phyloP scores from a whole-genome alignment of 2,888 invertebrate genomes.

The Hermaeophaga mercurialis region DNA sequence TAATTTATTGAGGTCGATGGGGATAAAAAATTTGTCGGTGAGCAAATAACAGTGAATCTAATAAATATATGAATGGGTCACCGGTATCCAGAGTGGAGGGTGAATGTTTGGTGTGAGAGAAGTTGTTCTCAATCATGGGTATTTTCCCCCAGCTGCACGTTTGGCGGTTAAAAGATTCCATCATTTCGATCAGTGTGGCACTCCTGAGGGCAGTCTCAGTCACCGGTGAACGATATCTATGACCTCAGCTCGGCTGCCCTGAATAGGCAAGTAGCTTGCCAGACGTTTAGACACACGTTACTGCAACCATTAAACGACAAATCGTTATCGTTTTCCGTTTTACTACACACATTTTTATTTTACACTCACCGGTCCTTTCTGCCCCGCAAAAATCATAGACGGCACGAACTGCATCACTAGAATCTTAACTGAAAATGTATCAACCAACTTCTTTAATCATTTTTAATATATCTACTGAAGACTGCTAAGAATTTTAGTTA shows the following conservation, averaged over 20 bases:
- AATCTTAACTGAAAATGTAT: neutral
- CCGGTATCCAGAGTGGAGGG: slow-evolving; percentile 25
- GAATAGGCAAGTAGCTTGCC: slow-evolving; percentile 49
- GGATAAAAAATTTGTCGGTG: neutral
- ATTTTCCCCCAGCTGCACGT: slow-evolving; percentile 59
- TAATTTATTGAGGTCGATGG: neutral
- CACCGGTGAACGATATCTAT: slow-evolving; percentile 56
- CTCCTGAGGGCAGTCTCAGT: slow-evolving; percentile 58
- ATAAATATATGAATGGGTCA: slow-evolving; percentile 30
- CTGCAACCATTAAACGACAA: slow-evolving; percentile 30
- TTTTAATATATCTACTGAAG: too few relatives aligned
- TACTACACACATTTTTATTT: slow-evolving; percentile 30
- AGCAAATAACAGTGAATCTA: slow-evolving; percentile 7
- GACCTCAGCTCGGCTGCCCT: slow-evolving; percentile 47
- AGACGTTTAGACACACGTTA: slow-evolving; percentile 35
- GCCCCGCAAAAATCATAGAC: slow-evolving; percentile 15
- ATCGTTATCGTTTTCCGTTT: slow-evolving; percentile 31
- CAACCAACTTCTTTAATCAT: too few relatives aligned
- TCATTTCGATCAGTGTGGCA: slow-evolving; percentile 59
- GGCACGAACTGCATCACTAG: neutral
- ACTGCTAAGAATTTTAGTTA: too few relatives aligned
- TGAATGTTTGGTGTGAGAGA: slow-evolving; percentile 35
- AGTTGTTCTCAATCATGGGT: slow-evolving; percentile 58
- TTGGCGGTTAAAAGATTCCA: slow-evolving; percentile 61
- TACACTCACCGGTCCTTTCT: slow-evolving; percentile 20